Conservation (phyloP, 2,797 vertebrate genomes). For the Sparus aurata region DNA sequence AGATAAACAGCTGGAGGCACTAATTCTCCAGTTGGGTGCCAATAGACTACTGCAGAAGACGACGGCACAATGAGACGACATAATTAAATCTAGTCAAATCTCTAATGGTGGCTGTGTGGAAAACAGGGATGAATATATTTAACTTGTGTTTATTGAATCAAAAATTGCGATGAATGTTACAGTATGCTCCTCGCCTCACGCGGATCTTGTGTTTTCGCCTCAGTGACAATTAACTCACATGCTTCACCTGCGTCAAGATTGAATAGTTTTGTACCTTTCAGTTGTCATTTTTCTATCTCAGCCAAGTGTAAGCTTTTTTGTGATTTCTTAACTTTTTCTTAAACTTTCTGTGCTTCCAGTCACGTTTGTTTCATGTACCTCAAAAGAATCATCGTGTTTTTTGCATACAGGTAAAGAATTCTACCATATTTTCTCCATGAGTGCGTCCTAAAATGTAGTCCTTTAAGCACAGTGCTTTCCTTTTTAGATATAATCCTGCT, state of each 20-base stretch:
- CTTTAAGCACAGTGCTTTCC: not conserved
- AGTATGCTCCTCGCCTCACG: not conserved
- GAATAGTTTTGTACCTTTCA: not conserved
- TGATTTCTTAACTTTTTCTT: not conserved
- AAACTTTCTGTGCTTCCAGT: not conserved
- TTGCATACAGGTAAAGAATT: not conserved
- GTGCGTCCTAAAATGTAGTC: not conserved
- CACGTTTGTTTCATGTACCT: not conserved
- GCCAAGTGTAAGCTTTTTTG: not conserved
- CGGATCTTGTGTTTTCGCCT: not conserved
- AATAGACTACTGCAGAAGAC: not conserved
- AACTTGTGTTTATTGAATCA: not conserved
- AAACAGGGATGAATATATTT: not conserved
- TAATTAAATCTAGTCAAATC: conserved; percentile 1
- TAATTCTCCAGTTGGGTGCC: not conserved
- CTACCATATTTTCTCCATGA: not conserved
- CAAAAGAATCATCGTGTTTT: not conserved
- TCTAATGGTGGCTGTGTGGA: not conserved
- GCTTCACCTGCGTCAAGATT: not conserved
- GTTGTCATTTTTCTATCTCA: not conserved
- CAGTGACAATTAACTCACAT: not conserved
- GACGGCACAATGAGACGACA: not conserved
- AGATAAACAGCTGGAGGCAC: conserved; percentile 10
- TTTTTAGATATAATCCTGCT: conserved; percentile 17
- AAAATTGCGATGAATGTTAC: not conserved